Conservation (phyloP, 1,140 invertebrate genomes). For the Trypoxylus dichotomus region DNA sequence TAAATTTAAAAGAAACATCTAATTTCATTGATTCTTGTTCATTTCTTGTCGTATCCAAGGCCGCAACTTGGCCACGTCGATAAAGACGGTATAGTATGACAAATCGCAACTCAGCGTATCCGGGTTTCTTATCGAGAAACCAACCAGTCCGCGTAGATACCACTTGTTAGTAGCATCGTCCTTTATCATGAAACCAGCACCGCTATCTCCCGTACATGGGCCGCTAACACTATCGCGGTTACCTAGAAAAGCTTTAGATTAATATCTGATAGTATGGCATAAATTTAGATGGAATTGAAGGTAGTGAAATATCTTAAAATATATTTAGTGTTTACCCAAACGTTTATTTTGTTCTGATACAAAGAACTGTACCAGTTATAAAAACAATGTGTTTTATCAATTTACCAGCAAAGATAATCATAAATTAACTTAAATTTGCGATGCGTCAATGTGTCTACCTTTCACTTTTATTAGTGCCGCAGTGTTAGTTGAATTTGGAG, state of each 20-base stretch:
- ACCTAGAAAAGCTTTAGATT: neutral
- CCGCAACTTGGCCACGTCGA: constrained; percentile 55
- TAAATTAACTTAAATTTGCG: too few species aligned
- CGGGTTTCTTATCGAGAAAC: constrained; percentile 50
- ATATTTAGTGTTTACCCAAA: too few species aligned
- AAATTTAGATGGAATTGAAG: neutral
- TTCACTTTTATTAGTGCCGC: too few species aligned
- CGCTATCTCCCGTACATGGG: constrained; percentile 48
- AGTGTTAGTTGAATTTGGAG: too few species aligned
- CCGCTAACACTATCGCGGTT: constrained; percentile 31
- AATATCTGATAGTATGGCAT: constrained; percentile 3
- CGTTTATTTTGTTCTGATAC: too few species aligned
- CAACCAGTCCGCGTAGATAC: constrained; percentile 57
- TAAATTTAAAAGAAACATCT: too few species aligned
- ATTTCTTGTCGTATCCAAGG: constrained; percentile 51
- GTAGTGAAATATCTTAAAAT: neutral
- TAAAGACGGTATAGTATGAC: constrained; percentile 56
- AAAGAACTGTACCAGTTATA: too few species aligned
- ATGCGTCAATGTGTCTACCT: too few species aligned
- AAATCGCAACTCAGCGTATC: constrained; percentile 54
- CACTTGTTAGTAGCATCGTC: constrained; percentile 42
- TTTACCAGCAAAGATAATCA: too few species aligned
- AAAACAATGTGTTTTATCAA: too few species aligned
- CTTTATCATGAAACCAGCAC: constrained; percentile 46
- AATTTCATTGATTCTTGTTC: neutral